A percentile compares a stretch with the other conserved stretches of the same genome.
Evolutionary conservation across 2,888 invertebrate genomes (phyloP).

Genomic region (Amiota communis): DNA sequence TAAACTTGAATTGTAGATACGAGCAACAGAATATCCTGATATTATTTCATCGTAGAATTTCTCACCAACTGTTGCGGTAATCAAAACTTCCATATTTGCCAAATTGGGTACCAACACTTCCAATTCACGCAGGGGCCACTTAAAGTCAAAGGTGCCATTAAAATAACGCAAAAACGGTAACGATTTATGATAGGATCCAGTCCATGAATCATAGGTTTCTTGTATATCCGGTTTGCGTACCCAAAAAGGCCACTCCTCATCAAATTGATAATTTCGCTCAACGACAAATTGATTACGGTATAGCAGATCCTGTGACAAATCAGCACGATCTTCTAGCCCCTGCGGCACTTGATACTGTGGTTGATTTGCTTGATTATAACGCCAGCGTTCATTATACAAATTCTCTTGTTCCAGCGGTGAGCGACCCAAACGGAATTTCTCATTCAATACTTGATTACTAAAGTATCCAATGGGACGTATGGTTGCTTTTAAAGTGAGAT

Average conservation of each 20-base stretch:
- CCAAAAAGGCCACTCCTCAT: constrained; percentile 89
- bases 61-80: constrained; percentile 91
- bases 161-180: constrained; percentile 86
- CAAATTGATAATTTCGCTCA: constrained; percentile 84
- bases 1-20: constrained; percentile 90
- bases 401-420: constrained; percentile 61
- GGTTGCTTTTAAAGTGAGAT: constrained; percentile 88
- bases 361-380: constrained; percentile 56
- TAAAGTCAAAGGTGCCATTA: constrained; percentile 90
- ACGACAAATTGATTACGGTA: constrained; percentile 77
- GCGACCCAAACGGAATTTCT: constrained; percentile 74
- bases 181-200: constrained; percentile 74
- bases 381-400: constrained; percentile 53
- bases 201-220: constrained; percentile 66
- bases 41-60: constrained; percentile 86
- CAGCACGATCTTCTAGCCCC: constrained; percentile 49
- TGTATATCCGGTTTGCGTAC: constrained; percentile 78
- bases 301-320: constrained; percentile 59
- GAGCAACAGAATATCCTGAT: constrained; percentile 88
- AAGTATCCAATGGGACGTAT: constrained; percentile 81
- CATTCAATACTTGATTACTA: constrained; percentile 76
- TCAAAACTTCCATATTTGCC: constrained; percentile 83
- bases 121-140: constrained; percentile 86
- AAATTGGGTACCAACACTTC: constrained; percentile 76
- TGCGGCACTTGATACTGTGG: constrained; percentile 51